phyloP scores from a whole-genome alignment of 1,140 invertebrate genomes.

The Zaprionus capensis region DNA sequence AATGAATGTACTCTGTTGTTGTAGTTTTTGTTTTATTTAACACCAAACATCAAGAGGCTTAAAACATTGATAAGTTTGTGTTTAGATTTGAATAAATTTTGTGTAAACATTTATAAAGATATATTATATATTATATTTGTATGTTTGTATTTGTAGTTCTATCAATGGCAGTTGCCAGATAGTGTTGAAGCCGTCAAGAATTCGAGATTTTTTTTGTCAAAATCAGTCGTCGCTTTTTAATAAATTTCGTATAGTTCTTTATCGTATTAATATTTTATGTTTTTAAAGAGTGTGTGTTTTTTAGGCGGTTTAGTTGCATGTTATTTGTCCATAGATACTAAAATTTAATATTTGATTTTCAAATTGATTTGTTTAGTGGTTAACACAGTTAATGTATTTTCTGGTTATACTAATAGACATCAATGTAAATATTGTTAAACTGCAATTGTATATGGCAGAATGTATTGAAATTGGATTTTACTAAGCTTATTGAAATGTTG shows the following conservation, averaged over 20 bases:
- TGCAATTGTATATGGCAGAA: constrained; percentile 2
- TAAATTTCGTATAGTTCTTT: neutral
- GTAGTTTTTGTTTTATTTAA: constrained; percentile 41
- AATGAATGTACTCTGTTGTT: constrained; percentile 27
- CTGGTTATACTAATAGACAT: constrained; percentile 35
- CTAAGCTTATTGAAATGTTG: constrained; percentile 14
- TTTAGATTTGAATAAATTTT: constrained; percentile 26
- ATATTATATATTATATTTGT: constrained; percentile 29
- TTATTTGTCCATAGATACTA: constrained; percentile 7
- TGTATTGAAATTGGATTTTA: neutral
- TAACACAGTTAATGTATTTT: constrained; percentile 5
- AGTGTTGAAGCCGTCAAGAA: constrained; percentile 16
- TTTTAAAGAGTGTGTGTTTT: neutral
- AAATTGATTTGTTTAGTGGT: neutral
- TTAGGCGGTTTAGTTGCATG: constrained; percentile 6
- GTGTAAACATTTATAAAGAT: constrained; percentile 51
- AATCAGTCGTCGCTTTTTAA: constrained; percentile 7
- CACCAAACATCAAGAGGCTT: constrained; percentile 53
- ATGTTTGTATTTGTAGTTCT: constrained; percentile 11
- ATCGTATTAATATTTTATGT: neutral
- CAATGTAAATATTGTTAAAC: constrained; percentile 24
- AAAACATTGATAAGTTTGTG: constrained; percentile 50
- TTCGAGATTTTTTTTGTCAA: constrained; percentile 8
- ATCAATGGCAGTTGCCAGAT: neutral
- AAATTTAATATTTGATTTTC: constrained; percentile 14